These are phyloP conservation scores for Polymixis flavicincta DNA, from an alignment of 2,888 invertebrate genomes.

Conservation along the genomic window DNA sequence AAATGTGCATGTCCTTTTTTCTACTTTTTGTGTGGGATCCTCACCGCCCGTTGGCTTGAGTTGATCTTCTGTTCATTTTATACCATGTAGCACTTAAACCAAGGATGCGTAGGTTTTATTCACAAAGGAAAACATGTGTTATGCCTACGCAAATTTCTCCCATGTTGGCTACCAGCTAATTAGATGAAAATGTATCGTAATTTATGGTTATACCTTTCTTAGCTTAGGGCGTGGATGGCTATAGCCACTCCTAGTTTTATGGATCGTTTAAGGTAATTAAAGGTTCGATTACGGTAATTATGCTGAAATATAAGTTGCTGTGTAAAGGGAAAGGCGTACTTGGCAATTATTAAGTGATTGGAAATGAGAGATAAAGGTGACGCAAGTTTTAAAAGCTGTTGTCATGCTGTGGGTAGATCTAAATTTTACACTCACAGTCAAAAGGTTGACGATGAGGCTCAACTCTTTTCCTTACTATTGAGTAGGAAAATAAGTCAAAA, in stretches of 20 bases:
- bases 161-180: conserved; percentile 11
- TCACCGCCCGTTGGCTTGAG: not conserved
- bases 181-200: conserved; percentile 40
- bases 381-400: not conserved
- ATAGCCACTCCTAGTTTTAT: conserved; percentile 47
- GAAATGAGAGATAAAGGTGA: not conserved
- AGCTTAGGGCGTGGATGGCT: conserved; percentile 36
- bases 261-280: conserved; percentile 48
- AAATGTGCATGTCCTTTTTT: too few species aligned
- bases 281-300: conserved; percentile 52
- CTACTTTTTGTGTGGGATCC: not conserved
- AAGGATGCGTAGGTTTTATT: conserved; percentile 34
- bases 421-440: too few species aligned
- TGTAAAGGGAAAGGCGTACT: conserved; percentile 4
- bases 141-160: conserved; percentile 37
- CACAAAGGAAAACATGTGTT: conserved; percentile 33
- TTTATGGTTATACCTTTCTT: conserved; percentile 35
- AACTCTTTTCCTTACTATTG: not conserved
- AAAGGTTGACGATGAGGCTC: not conserved
- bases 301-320: conserved; percentile 35
- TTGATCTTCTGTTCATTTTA: conserved; percentile 11
- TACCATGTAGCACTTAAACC: conserved; percentile 12
- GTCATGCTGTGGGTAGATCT: not conserved
- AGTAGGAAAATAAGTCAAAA: not conserved
- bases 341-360: not conserved